Evolutionary conservation across 2,888 invertebrate species (phyloP).

Genomic region (Andrena flavipes): DNA sequence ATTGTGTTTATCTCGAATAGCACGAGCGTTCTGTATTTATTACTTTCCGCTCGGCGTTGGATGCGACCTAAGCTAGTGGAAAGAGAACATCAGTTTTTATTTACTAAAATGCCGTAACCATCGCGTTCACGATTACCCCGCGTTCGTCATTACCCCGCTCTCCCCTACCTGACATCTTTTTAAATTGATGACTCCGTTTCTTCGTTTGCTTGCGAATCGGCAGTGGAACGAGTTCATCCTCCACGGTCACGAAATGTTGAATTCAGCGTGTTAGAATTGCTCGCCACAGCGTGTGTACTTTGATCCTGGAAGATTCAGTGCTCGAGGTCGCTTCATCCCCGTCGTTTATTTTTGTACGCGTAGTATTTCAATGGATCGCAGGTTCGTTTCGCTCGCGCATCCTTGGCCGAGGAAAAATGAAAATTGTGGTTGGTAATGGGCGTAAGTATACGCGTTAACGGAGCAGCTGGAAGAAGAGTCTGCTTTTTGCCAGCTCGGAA

Average conservation of each 20-base stretch:
- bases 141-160: too few relatives aligned
- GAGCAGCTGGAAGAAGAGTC: not conserved
- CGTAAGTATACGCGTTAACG: not conserved
- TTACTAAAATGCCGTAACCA: too few relatives aligned
- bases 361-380: constrained; percentile 6
- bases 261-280: not conserved
- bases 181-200: constrained; percentile 1
- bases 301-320: not conserved
- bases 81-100: too few relatives aligned
- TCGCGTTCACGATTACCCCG: too few relatives aligned
- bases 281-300: not conserved
- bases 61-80: too few relatives aligned
- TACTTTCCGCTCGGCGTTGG: too few relatives aligned
- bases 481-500: constrained; percentile 14
- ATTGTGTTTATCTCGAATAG: too few relatives aligned
- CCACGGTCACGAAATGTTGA: constrained; percentile 23
- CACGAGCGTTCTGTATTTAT: too few relatives aligned
- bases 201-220: not conserved
- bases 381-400: not conserved
- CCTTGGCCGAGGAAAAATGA: not conserved
- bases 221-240: constrained; percentile 15
- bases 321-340: not conserved
- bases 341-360: not conserved
- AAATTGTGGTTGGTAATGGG: not conserved
- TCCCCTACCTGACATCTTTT: constrained; percentile 17